Evolutionary conservation across 92 coral and sea anemone species (phyloP).

Genomic region (Heteractis magnifica): DNA sequence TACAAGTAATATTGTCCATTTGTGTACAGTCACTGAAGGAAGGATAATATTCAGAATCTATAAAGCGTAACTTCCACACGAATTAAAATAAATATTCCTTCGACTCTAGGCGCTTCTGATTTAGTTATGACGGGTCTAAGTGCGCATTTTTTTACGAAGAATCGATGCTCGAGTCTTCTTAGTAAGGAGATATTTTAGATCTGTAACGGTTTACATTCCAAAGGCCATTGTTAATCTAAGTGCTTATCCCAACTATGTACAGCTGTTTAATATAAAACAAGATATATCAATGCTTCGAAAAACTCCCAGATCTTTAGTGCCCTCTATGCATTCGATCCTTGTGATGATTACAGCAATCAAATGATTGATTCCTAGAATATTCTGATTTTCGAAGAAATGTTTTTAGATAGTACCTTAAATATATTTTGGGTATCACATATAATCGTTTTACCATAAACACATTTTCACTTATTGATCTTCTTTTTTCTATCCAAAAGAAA

Average conservation of each 20-base stretch:
- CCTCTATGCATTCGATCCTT: neutral
- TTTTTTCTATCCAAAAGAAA: neutral
- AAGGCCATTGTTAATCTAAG: neutral
- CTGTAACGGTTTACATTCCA: slow-evolving; percentile 9
- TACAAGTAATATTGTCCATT: neutral
- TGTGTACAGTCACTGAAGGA: neutral
- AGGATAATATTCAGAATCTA: neutral
- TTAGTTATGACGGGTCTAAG: neutral
- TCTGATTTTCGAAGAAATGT: slow-evolving; percentile 18
- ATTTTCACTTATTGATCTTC: neutral
- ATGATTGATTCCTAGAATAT: neutral
- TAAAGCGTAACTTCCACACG: neutral
- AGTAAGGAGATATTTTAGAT: neutral
- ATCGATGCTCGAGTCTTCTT: neutral
- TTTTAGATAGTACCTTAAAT: neutral
- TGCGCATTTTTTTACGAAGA: neutral
- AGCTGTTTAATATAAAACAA: neutral
- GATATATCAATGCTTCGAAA: neutral
- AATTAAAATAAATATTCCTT: neutral
- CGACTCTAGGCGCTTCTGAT: no score
- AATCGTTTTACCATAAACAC: neutral
- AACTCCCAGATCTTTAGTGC: neutral
- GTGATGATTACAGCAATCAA: neutral
- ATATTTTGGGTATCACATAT: no score
- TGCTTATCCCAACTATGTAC: neutral